Base-by-base conservation (phyloP, 2,797 vertebrate genomes). In the Phataginus tricuspis region DNA sequence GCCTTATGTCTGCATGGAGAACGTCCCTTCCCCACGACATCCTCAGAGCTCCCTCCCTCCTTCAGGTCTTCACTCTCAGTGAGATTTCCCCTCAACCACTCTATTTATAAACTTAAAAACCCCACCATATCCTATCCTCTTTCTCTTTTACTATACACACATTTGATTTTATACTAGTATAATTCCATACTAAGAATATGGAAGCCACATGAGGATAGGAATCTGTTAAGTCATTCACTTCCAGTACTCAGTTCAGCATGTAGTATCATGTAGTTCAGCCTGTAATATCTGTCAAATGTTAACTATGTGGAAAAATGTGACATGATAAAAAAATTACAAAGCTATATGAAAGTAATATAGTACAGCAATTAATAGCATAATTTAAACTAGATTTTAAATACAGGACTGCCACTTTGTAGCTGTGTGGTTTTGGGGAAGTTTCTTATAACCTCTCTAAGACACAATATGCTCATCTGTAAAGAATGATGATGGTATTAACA, bases 261-360 rank as follows among this genome's bases (percentile, higher is more conserved):
- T 45, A 45, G 45, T 45, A 45, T 45, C 11, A 45, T 45, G 45
- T 45, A 45, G 45, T 45, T 45, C 45, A 45, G 45, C 45, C 12
- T 45, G 45, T 45, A 45, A 45, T 89, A 94, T 64, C 4, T 77
- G 49, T 59, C 86, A 59, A 84, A 84, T 90, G 83, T n/a, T 57
- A 78, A 95, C 23, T 10, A 51, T 14, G 53, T 27, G 39, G 27
- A 4, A 79, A 96, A 88, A 83, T 37, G 13, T n/a, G 91, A 42
- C 4, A 2, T 68, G 66, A 92, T 45, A 86, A 91, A 86, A 91
- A 92, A 85, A 53, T 87, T 93, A 53, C 39, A 86, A 90, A 94
- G 84, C 18, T 75, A 16, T 27, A 61, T 39, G n/a, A 86, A 85
- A 88, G 59, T 1, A 87, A 29, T 69, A 34, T 12, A 59, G 18